These are phyloP conservation scores for Dicranocentrus wangi DNA, from an alignment of 2,888 invertebrate species.

Conservation along the genomic window DNA sequence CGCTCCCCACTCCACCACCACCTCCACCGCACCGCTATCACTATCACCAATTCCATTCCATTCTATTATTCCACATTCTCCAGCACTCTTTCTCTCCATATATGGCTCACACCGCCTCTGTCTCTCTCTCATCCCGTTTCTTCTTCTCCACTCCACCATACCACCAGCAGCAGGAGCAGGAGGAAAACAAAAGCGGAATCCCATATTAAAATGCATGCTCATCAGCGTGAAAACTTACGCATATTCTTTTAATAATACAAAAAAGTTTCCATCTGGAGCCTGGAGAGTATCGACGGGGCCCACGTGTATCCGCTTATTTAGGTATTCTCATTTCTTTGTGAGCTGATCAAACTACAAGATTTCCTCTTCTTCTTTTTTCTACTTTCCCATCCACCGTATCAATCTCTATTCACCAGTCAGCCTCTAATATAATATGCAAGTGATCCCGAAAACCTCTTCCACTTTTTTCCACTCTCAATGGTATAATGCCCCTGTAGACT, in stretches of 20 bases:
- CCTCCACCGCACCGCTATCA: not conserved
- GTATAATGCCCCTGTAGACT: not conserved
- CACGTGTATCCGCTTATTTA: too few species aligned
- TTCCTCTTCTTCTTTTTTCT: not conserved
- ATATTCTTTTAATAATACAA: constrained; percentile 25
- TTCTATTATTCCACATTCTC: not conserved
- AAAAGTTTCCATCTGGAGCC: too few species aligned
- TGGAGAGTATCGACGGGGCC: too few species aligned
- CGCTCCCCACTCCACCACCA: constrained; percentile 13
- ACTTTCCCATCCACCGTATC: not conserved
- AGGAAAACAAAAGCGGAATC: constrained; percentile 55
- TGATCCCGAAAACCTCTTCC: constrained; percentile 26
- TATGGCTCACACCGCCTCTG: not conserved
- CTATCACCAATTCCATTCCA: not conserved
- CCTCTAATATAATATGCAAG: constrained; percentile 49
- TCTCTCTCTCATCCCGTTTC: constrained; percentile 54
- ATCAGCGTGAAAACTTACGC: constrained; percentile 8
- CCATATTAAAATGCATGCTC: constrained; percentile 40
- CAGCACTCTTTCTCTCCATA: constrained; percentile 8
- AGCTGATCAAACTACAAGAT: constrained; percentile 5
- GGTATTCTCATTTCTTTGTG: not conserved
- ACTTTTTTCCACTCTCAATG: constrained; percentile 1
- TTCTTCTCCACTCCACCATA: too few species aligned
- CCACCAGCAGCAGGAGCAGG: too few species aligned
- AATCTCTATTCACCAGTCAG: constrained; percentile 34